Evolutionary conservation across 2,888 invertebrate genomes (phyloP).

Genomic region (Dicyrtoma fusca): DNA sequence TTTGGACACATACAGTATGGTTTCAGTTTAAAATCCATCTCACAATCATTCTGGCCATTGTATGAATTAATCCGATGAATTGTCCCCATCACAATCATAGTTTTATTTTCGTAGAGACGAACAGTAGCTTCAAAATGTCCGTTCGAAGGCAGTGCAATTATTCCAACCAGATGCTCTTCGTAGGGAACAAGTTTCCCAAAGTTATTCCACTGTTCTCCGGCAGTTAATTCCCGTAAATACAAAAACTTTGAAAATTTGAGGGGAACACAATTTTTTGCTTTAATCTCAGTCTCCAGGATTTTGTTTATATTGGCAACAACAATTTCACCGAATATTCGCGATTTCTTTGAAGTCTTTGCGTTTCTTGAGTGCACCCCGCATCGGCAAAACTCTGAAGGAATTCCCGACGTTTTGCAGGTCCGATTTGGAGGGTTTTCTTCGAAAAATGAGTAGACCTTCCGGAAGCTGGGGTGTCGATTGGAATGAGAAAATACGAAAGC

Average conservation of each 20-base stretch:
- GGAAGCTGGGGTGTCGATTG: not conserved
- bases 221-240: constrained; percentile 51
- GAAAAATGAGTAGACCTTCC: constrained; percentile 50
- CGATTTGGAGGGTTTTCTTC: constrained; percentile 49
- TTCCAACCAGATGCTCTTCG: constrained; percentile 45
- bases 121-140: constrained; percentile 54
- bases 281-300: constrained; percentile 41
- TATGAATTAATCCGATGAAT: constrained; percentile 53
- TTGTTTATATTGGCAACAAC: constrained; percentile 47
- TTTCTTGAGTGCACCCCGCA: constrained; percentile 48
- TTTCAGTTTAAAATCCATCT: constrained; percentile 47
- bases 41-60: constrained; percentile 52
- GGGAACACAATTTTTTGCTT: constrained; percentile 40
- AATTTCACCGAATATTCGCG: constrained; percentile 45
- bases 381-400: constrained; percentile 54
- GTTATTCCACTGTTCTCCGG: constrained; percentile 53
- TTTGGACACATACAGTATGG: constrained; percentile 50
- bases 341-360: constrained; percentile 25
- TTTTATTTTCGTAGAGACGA: constrained; percentile 45
- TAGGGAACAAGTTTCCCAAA: constrained; percentile 48
- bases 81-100: constrained; percentile 44
- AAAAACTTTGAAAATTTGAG: constrained; percentile 49
- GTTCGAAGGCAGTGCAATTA: constrained; percentile 46
- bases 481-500: constrained; percentile 11
- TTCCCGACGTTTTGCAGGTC: constrained; percentile 52